Conservation (phyloP, 2,113 vertebrate species). For the Gallinago undulata region DNA sequence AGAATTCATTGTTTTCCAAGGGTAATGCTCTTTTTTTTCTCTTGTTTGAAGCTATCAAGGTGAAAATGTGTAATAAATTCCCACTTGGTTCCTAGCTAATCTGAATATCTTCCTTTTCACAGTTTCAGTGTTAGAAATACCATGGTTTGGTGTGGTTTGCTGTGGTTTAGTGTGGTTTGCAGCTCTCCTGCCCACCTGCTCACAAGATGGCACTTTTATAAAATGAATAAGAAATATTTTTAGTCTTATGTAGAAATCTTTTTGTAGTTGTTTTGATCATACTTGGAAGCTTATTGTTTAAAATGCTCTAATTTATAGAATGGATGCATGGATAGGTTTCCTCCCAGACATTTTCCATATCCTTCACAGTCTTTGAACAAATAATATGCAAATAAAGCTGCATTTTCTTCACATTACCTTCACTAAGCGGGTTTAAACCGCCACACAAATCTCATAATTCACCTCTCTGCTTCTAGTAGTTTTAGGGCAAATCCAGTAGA, state of each 20-base stretch:
- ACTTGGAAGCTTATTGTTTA: not conserved
- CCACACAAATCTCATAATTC: conserved; percentile 67
- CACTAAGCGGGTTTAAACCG: conserved; percentile 54
- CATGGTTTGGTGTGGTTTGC: not conserved
- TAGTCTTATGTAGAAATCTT: not conserved
- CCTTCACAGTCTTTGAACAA: not conserved
- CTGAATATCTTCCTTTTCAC: not conserved
- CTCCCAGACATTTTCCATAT: not conserved
- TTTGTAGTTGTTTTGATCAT: not conserved
- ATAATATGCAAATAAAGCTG: not conserved
- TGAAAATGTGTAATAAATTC: not conserved
- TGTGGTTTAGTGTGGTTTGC: not conserved
- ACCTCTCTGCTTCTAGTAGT: conserved; percentile 40
- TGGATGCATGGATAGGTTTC: not conserved
- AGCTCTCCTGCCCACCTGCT: not conserved
- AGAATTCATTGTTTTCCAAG: not conserved
- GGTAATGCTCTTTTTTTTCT: not conserved
- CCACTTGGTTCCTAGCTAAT: not conserved
- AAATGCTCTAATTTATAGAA: not conserved
- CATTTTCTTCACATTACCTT: conserved; percentile 37
- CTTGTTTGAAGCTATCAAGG: not conserved
- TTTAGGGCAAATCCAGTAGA: conserved; percentile 64
- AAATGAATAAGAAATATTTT: not conserved
- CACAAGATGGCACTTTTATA: not conserved
- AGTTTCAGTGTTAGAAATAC: not conserved